Evolutionary conservation across 2,113 vertebrate species (phyloP), one percentile per base, ranked within the genome.

Genomic region (Mastomys natalensis): DNA sequence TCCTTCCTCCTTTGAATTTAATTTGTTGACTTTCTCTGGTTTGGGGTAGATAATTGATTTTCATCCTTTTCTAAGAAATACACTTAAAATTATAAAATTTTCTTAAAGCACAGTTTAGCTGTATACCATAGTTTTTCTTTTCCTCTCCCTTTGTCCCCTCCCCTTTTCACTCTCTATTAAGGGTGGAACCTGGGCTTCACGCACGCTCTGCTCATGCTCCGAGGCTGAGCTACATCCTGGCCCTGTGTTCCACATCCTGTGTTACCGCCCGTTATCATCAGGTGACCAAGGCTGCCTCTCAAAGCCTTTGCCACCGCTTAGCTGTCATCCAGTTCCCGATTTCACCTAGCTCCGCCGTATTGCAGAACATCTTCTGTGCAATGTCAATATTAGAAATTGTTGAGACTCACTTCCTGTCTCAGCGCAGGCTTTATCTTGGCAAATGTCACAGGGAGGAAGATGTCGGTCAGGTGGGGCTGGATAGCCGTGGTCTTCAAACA

Each of bases 41-140:
- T 84, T 96, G 73, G 48, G 40, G 37, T 37, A 92, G 51, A 70
- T 85, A 24, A 53, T 19, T 60, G 60, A 94, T 72, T 93, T 89
- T 43, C 17, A 66, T 31, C 29, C 34, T 73, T 89, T 82, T 53
- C 51, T 60, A 92, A 74, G 34, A 53, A 40, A 40, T 19, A 2
- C n/a, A 62, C 73, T 94, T 87, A 87, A 68, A 74, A 55, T 48
- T 87, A 55, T 55, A 31, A 4, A 43, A 34, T 87, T 78, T 73
- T 53, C 43, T 92, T 12, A 60, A 76, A 92, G 10, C 15, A 45
- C 8, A 43, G 10, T 45, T 78, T 48, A 60, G 8, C 3, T 40
- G n/a, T 68, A 53, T 55, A 24, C 55, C 60, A 55, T 55, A 62
- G 58, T 88, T 82, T 82, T 76, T 66, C 40, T 22, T 66, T 86